Conservation (phyloP, 2,888 invertebrate species). For the Eugnorisma glareosa region DNA sequence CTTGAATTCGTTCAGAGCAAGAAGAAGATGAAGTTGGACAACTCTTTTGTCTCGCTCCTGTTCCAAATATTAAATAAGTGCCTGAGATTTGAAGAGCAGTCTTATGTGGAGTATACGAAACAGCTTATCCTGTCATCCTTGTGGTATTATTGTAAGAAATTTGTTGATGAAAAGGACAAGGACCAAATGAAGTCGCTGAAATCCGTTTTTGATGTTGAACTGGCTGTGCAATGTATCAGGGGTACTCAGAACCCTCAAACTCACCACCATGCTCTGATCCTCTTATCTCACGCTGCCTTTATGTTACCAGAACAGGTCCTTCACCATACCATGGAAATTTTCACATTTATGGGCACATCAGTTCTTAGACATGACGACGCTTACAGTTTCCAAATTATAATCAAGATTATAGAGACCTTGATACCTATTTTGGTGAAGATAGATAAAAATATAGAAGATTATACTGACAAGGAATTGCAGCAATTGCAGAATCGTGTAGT, state of each 20-base stretch:
- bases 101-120: conserved; percentile 96
- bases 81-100: conserved; percentile 95
- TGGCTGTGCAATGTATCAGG: conserved; percentile 96
- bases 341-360: conserved; percentile 99
- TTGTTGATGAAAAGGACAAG: conserved; percentile 83
- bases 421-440: conserved; percentile 95
- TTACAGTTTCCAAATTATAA: conserved; percentile 98
- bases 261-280: conserved; percentile 97
- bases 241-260: conserved; percentile 98
- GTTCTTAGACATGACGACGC: conserved; percentile 98
- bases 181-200: conserved; percentile 86
- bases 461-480: conserved; percentile 81
- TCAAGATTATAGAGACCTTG: conserved; percentile 96
- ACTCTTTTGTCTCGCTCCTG: conserved; percentile 92
- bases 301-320: conserved; percentile 96
- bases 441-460: conserved; percentile 81
- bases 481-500: conserved; percentile 88
- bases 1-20: conserved; percentile 96
- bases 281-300: conserved; percentile 94
- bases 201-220: conserved; percentile 92
- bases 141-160: conserved; percentile 92
- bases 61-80: conserved; percentile 95
- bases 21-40: conserved; percentile 93
- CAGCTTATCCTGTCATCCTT: conserved; percentile 95
- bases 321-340: conserved; percentile 98